Conservation (phyloP, 2,113 vertebrate species). For the Egretta garzetta region DNA sequence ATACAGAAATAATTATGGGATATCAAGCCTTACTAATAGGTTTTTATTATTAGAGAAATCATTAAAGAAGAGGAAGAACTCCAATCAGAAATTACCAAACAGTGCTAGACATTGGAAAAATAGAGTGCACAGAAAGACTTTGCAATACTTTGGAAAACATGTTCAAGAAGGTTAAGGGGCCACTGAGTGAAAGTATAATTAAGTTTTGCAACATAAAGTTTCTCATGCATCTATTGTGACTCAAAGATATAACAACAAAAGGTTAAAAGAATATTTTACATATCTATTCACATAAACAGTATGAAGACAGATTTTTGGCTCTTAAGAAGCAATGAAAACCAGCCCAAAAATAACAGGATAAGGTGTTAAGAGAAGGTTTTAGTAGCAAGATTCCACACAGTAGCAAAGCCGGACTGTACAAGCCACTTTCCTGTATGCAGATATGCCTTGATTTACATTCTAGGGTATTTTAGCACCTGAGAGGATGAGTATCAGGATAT, state of each 20-base stretch:
- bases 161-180: not conserved
- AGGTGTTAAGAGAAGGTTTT: not conserved
- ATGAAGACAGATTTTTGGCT: not conserved
- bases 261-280: not conserved
- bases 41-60: not conserved
- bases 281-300: not conserved
- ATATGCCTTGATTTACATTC: not conserved
- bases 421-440: not conserved
- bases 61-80: not conserved
- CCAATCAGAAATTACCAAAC: not conserved
- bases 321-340: not conserved
- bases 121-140: not conserved
- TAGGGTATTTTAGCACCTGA: not conserved
- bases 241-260: fast-evolving
- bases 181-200: not conserved
- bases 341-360: not conserved
- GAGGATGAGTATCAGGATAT: not conserved
- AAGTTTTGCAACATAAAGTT: not conserved
- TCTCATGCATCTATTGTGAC: not conserved
- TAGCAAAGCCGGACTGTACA: not conserved
- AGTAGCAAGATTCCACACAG: not conserved
- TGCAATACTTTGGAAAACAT: not conserved
- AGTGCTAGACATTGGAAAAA: fast-evolving
- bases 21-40: not conserved
- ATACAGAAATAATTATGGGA: not conserved